Evolutionary conservation across 2,888 invertebrate species (phyloP).

Genomic region (Drosophila neutralis): DNA sequence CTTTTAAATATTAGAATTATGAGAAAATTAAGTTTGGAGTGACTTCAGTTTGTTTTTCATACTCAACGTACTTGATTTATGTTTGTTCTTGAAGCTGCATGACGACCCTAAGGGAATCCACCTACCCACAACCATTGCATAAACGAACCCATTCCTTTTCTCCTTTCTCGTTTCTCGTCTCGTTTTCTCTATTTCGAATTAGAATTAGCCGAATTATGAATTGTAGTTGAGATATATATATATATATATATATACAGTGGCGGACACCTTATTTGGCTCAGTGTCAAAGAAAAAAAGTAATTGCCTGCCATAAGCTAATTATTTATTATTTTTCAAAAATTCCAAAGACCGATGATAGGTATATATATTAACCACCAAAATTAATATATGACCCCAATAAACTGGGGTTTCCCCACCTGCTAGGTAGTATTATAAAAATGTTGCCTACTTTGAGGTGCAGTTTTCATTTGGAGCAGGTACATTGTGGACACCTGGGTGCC

Average conservation of each 20-base stretch:
- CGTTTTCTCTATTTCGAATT: constrained; percentile 3
- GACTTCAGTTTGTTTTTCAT: background rate
- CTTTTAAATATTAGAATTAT: background rate
- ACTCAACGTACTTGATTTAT: constrained; percentile 2
- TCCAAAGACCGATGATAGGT: too few species aligned
- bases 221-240: constrained; percentile 15
- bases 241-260: background rate
- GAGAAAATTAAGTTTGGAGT: background rate
- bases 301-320: too few species aligned
- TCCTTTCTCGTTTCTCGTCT: constrained; percentile 1
- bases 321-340: too few species aligned
- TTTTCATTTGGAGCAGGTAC: too few species aligned
- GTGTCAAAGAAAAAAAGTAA: too few species aligned
- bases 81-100: constrained; percentile 19
- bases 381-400: too few species aligned
- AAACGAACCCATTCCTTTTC: background rate
- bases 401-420: too few species aligned
- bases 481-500: too few species aligned
- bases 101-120: background rate
- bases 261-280: too few species aligned
- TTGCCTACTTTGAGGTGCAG: too few species aligned
- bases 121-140: background rate
- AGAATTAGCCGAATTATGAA: constrained; percentile 27
- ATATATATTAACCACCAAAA: too few species aligned
- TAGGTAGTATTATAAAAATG: too few species aligned